Base-by-base conservation (phyloP, 2,113 vertebrate genomes). In the Trochalopteron elliotii region DNA sequence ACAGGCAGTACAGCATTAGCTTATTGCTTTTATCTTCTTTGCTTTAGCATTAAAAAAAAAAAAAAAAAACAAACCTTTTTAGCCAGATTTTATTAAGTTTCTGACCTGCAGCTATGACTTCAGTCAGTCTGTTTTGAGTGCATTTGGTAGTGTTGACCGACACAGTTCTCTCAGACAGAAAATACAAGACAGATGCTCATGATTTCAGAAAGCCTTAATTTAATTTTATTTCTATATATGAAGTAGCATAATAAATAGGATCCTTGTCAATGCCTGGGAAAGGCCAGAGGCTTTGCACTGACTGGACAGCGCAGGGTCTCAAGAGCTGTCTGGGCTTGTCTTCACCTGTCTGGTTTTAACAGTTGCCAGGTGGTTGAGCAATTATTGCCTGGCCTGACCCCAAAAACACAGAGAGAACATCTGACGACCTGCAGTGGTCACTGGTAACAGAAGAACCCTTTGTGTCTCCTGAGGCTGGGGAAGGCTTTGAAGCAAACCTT, bases 131-230 rank as follows among this genome's bases (percentile, higher is more conserved):
- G 74, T n/a, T 92, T 35, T 25, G 53, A 81, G 42, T 33, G n/a
- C 60, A 71, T n/a, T 89, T 91, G 31, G 15, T 78, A 92, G 49
- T 4, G 31, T 19, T 76, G 83, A 82, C 65, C 1, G 2, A 92
- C 79, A 60, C 18, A 60, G 69, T 68, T 90, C 65, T 13, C 56
- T 57, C 30, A 74, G 77, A 89, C 72, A 94, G 77, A 79, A 83
- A 92, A 91, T n/a, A 57, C 2, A 45, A 94, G 56, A 61, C 87
- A 95, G 91, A 91, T 68, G 80, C 77, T 84, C 39, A 49, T 50
- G 27, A 87, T 61, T 89, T 87, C 70, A 93, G 85, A 96, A 83
- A 93, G 70, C 85, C 91, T 71, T 72, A 82, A 95, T 93, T 44
- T 79, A 93, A 90, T 75, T 91, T 77, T 56, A 50, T 63, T 83